These are phyloP conservation scores for Apodemus sylvaticus DNA, from an alignment of 2,113 vertebrate species.

Conservation along the genomic window DNA sequence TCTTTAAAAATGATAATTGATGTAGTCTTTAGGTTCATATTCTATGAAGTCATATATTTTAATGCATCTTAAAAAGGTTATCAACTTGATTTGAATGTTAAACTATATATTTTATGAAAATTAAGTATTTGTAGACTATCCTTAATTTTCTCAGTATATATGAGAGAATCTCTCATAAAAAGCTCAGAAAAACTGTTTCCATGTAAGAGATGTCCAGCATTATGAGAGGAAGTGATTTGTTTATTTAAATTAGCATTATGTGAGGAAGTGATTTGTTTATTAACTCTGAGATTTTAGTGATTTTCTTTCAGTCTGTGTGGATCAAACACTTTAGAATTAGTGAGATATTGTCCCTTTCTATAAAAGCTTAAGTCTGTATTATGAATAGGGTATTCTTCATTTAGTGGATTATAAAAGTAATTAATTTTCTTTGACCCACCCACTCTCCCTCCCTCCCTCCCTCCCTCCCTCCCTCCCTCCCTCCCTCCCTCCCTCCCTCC, in stretches of 20 bases:
- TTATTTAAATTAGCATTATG: neutral
- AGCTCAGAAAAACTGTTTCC: slow-evolving; percentile 21
- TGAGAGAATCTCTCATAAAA: slow-evolving; percentile 11
- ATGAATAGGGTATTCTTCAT: slow-evolving; percentile 20
- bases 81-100: slow-evolving; percentile 33
- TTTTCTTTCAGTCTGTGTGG: slow-evolving; percentile 34
- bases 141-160: slow-evolving; percentile 21
- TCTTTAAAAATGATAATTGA: slow-evolving; percentile 44
- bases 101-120: slow-evolving; percentile 19
- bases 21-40: slow-evolving; percentile 21
- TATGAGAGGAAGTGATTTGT: no score
- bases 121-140: slow-evolving; percentile 23
- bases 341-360: slow-evolving; percentile 7
- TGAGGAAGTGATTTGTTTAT: slow-evolving; percentile 5
- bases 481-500: no score
- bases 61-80: slow-evolving; percentile 19
- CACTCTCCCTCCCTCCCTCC: neutral
- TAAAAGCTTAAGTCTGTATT: slow-evolving; percentile 25
- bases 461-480: no score
- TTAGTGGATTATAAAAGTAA: slow-evolving; percentile 42
- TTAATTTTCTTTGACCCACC: slow-evolving; percentile 48
- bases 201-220: neutral
- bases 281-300: slow-evolving; percentile 43
- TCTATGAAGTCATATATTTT: slow-evolving; percentile 2
- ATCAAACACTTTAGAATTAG: slow-evolving; percentile 55